Evolutionary conservation across 2,797 vertebrate genomes (phyloP).

Genomic region (Phoeniculus purpureus): DNA sequence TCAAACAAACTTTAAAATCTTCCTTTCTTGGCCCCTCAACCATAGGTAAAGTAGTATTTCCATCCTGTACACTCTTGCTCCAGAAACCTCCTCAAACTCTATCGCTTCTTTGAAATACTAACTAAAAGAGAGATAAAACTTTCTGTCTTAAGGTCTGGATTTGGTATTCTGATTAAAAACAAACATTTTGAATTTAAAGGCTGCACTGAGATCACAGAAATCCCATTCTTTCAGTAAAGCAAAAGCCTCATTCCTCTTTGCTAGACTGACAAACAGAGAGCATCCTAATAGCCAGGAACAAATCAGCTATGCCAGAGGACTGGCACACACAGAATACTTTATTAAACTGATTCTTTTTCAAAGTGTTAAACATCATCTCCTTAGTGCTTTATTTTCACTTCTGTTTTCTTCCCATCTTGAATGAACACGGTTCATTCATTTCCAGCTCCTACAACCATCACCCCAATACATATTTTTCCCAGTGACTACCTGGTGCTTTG

Average conservation of each 20-base stretch:
- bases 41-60: neutral
- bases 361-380: neutral
- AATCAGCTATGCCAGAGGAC: neutral
- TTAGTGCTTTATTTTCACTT: neutral
- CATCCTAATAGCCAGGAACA: neutral
- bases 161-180: neutral
- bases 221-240: neutral
- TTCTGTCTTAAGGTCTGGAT: neutral
- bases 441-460: neutral
- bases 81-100: neutral
- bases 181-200: conserved; percentile 20
- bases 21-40: neutral
- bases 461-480: neutral
- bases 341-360: neutral
- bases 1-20: neutral
- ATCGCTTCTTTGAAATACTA: neutral
- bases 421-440: neutral
- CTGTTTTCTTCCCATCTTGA: neutral
- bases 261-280: neutral
- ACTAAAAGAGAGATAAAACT: conserved; percentile 6
- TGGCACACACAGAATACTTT: conserved; percentile 4
- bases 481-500: neutral
- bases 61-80: neutral
- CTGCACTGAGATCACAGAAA: neutral
- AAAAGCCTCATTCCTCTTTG: neutral